These are phyloP conservation scores for Ctenodactylus gundi DNA, from an alignment of 2,113 vertebrate genomes.

Conservation along the genomic window DNA sequence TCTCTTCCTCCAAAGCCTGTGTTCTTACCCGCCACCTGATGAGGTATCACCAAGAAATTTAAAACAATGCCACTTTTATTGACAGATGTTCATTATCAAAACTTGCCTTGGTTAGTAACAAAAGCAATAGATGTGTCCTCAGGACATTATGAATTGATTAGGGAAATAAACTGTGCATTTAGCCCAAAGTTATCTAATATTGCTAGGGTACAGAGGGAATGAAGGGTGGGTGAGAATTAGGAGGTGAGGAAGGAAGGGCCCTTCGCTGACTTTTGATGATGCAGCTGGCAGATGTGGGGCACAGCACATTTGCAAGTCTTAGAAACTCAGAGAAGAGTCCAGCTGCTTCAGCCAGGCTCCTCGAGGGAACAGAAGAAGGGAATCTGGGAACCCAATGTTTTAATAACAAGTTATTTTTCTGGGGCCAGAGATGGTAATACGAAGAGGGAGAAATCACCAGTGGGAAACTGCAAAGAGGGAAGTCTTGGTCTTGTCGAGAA, in stretches of 20 bases:
- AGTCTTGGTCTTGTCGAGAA: not conserved
- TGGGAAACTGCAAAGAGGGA: not conserved
- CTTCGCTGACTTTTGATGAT: not conserved
- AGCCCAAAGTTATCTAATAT: not conserved
- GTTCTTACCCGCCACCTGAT: not conserved
- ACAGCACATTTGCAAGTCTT: not conserved
- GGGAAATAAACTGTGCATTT: not conserved
- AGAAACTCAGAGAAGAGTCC: not conserved
- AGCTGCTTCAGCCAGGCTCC: not conserved
- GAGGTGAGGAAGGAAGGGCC: not conserved
- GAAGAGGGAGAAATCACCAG: not conserved
- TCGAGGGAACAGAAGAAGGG: not conserved
- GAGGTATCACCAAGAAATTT: not conserved
- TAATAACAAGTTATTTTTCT: not conserved
- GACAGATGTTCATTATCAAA: not conserved
- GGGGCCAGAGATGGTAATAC: not conserved
- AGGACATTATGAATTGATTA: not conserved
- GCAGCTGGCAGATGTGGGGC: fast-evolving
- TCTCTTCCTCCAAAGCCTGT: not conserved
- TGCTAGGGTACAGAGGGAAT: not conserved
- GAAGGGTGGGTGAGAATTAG: not conserved
- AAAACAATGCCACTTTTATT: not conserved
- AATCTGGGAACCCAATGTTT: not conserved
- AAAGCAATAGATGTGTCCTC: not conserved
- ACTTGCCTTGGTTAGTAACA: not conserved